A percentile compares a stretch with the other conserved stretches of the same genome.
phyloP scores from a whole-genome alignment of 1,140 invertebrate genomes.

The Drosophila pandora region DNA sequence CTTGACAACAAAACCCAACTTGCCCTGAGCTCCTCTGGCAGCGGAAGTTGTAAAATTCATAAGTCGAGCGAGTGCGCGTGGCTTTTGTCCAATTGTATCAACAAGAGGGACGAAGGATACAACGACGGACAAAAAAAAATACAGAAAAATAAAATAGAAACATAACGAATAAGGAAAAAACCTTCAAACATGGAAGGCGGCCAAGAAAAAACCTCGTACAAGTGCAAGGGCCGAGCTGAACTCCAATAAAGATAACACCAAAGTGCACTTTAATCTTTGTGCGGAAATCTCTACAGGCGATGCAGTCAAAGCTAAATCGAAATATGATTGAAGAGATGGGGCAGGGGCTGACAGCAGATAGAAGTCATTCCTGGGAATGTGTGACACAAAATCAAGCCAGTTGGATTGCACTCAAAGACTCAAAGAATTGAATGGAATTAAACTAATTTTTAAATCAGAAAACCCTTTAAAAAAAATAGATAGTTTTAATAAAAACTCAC shows the following conservation, averaged over 20 bases:
- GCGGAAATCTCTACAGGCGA: constrained; percentile 63
- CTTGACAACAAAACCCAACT: constrained; percentile 58
- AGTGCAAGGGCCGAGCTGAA: constrained; percentile 65
- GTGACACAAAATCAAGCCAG: constrained; percentile 30
- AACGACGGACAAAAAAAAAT: constrained; percentile 8
- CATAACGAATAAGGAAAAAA: constrained; percentile 4
- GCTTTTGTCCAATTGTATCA: constrained; percentile 76
- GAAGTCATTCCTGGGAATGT: constrained; percentile 14
- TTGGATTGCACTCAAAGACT: constrained; percentile 9
- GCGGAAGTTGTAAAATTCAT: constrained; percentile 80
- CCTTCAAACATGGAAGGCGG: constrained; percentile 9
- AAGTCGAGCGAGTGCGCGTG: constrained; percentile 63
- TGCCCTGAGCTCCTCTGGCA: constrained; percentile 57
- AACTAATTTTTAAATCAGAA: not conserved
- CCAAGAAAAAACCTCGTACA: constrained; percentile 50
- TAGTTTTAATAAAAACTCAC: too few species aligned
- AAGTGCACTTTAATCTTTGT: constrained; percentile 81
- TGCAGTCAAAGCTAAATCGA: constrained; percentile 57
- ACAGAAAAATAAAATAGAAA: constrained; percentile 13
- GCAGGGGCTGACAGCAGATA: not conserved
- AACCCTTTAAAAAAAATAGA: too few species aligned
- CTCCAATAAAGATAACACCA: constrained; percentile 73
- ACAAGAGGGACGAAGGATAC: constrained; percentile 21
- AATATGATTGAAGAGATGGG: constrained; percentile 68
- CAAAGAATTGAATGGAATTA: too few species aligned